Conservation (phyloP, 2,888 invertebrate species). For the Cremastinae sp. region DNA sequence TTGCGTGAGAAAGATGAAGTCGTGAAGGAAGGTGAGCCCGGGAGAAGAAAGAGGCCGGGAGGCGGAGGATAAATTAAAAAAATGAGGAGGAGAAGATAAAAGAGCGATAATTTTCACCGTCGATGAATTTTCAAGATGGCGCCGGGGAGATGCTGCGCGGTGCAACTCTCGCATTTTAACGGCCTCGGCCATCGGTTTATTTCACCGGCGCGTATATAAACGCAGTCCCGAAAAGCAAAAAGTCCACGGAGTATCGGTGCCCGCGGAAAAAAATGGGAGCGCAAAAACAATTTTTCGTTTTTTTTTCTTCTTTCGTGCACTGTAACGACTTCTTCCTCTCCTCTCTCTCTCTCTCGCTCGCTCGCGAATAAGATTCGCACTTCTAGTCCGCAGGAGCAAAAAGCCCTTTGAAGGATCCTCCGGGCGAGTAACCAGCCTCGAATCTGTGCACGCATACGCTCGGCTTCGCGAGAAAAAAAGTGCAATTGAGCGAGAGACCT, state of each 20-base stretch:
- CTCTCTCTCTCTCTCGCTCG: slow-evolving; percentile 30
- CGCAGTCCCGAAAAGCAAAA: background rate
- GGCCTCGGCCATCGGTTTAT: slow-evolving; percentile 35
- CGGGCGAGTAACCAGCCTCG: slow-evolving; percentile 25
- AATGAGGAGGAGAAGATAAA: slow-evolving; percentile 14
- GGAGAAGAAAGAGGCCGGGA: background rate
- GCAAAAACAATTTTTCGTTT: slow-evolving; percentile 46
- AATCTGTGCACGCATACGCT: background rate
- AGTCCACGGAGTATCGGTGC: slow-evolving; percentile 11
- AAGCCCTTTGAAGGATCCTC: slow-evolving; percentile 29
- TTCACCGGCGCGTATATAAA: slow-evolving; percentile 24
- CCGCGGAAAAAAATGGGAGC: slow-evolving; percentile 21
- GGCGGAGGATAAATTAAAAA: slow-evolving; percentile 2
- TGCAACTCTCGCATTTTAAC: slow-evolving; percentile 44
- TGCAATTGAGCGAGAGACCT: slow-evolving; percentile 56
- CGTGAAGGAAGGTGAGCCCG: slow-evolving; percentile 13
- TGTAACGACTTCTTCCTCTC: slow-evolving; percentile 19
- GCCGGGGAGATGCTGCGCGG: slow-evolving; percentile 13
- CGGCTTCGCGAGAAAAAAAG: slow-evolving; percentile 45
- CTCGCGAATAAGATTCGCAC: slow-evolving; percentile 36
- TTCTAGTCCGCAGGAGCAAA: slow-evolving; percentile 26
- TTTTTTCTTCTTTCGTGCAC: slow-evolving; percentile 30
- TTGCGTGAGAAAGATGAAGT: slow-evolving; percentile 31
- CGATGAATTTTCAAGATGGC: slow-evolving; percentile 55
- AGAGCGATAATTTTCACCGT: slow-evolving; percentile 54